A percentile compares a stretch with the other conserved stretches of the same genome.
phyloP scores from a whole-genome alignment of 2,113 vertebrate species.

The Xiphorhynchus elegans region DNA sequence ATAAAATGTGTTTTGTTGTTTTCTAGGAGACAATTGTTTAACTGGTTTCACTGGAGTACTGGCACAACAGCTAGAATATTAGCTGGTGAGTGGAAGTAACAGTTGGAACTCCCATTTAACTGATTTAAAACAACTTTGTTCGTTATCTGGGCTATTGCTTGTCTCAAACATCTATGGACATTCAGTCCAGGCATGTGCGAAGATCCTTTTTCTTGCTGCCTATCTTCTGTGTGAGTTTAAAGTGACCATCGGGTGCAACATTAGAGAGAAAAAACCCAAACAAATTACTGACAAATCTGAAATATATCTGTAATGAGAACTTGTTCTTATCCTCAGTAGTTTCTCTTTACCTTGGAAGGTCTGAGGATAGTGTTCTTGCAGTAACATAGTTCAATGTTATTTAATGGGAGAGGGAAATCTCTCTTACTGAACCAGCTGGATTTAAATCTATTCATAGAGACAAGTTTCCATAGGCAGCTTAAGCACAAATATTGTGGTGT shows the following conservation, averaged over 20 bases:
- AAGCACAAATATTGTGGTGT: neutral
- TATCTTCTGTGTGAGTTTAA: neutral
- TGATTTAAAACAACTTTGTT: slow-evolving; percentile 8
- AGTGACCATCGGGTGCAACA: neutral
- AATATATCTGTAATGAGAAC: neutral
- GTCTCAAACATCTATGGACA: neutral
- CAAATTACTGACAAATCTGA: neutral
- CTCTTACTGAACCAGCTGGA: neutral
- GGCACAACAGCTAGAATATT: slow-evolving; percentile 82
- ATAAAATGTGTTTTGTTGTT: slow-evolving; percentile 2
- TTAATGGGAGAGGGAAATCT: neutral
- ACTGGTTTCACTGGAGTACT: slow-evolving; percentile 82
- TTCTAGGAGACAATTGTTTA: slow-evolving; percentile 83
- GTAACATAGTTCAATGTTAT: neutral
- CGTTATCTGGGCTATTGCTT: neutral
- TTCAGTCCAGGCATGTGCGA: neutral
- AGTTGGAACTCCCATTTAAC: neutral
- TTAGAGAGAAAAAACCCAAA: neutral
- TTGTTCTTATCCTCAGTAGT: neutral
- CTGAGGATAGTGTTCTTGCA: neutral
- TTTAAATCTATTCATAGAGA: neutral
- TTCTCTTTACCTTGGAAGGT: neutral
- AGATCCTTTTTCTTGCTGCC: neutral
- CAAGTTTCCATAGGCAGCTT: neutral
- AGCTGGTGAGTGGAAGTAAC: slow-evolving; percentile 78